Base-by-base conservation (phyloP, 1,140 invertebrate genomes). In the Mamestra configurata region DNA sequence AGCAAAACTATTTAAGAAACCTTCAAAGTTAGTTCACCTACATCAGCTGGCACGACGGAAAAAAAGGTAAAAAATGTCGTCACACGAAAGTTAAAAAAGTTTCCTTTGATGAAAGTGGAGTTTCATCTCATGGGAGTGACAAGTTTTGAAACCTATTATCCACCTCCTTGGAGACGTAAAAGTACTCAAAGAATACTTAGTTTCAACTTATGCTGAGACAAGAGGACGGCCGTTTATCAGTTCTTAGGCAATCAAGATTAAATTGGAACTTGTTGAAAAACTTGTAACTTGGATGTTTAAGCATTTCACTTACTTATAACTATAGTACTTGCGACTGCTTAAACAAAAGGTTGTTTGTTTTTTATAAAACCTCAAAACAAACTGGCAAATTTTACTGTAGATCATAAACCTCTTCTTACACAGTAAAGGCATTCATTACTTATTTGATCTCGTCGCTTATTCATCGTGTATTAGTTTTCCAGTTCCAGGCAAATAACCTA, bases 161-260 rank as follows among this genome's bases (percentile, higher is more conserved):
- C 1, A 15, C 27, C 8, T 59, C 55, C 55, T 27, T 27, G 4
- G 55, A 27, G 55, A 59, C 24, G 15, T 59, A 15, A 15, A 59
- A 59, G 11, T 27, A 59, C 55, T 59, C 24, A 59, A 59, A 59
- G 18, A 59, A 27, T 31, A 59, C 55, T 59, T 59, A 31, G 24
- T 6, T 13, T 11, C 15, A 59, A 13, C 61, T 66, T 35, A 15
- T 59, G 22, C 31, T 31, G 4, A 6, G 11, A 31, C 15, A 24
- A 27, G 5, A 4, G 27, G 55, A 59, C 15, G 27, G 3, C 13
- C 1, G 24, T 31, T 27, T 15, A 10, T 27, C 11, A 27, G 13
- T 59, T 59, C 1, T 59, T 27, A 31, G 11, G 24, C 27, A 59
- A 59, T 59, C 22, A 31, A 59, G 43, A 49, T n/a, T 49, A 49